phyloP scores from a whole-genome alignment of 2,888 invertebrate genomes.

The Drosophila fulvimacula region DNA sequence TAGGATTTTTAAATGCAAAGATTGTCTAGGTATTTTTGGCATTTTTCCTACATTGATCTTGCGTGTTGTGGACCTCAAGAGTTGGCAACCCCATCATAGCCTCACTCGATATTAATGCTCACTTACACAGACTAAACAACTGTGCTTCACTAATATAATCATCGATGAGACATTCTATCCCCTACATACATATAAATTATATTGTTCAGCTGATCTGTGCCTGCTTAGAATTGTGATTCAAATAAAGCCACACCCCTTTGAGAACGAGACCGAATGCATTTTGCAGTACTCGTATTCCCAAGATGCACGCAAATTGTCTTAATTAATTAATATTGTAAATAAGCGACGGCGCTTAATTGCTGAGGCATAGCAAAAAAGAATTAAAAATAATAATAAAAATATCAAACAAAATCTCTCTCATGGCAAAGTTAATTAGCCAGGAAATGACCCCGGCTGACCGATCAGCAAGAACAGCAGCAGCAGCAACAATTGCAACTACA shows the following conservation, averaged over 20 bases:
- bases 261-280: slow-evolving; percentile 15
- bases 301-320: slow-evolving; percentile 74
- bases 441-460: slow-evolving; percentile 83
- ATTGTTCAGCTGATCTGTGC: not conserved
- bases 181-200: too few species aligned
- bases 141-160: too few species aligned
- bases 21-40: too few species aligned
- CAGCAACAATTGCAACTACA: slow-evolving; percentile 45
- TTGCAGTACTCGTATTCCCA: slow-evolving; percentile 49
- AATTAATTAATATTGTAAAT: slow-evolving; percentile 81
- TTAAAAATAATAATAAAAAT: slow-evolving; percentile 10
- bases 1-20: too few species aligned
- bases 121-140: too few species aligned
- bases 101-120: too few species aligned
- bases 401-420: slow-evolving; percentile 34
- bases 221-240: slow-evolving; percentile 10
- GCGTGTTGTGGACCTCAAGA: too few species aligned
- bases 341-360: slow-evolving; percentile 76
- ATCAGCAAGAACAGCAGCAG: slow-evolving; percentile 35
- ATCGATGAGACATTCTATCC: too few species aligned
- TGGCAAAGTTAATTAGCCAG: slow-evolving; percentile 82
- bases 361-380: slow-evolving; percentile 39
- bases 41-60: too few species aligned
- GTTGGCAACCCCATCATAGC: too few species aligned
- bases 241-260: slow-evolving; percentile 6